Percentiles rank a stretch among this genome's conserved stretches.
phyloP scores from a whole-genome alignment of 2,888 invertebrate genomes.

The Schizaphis graminum region DNA sequence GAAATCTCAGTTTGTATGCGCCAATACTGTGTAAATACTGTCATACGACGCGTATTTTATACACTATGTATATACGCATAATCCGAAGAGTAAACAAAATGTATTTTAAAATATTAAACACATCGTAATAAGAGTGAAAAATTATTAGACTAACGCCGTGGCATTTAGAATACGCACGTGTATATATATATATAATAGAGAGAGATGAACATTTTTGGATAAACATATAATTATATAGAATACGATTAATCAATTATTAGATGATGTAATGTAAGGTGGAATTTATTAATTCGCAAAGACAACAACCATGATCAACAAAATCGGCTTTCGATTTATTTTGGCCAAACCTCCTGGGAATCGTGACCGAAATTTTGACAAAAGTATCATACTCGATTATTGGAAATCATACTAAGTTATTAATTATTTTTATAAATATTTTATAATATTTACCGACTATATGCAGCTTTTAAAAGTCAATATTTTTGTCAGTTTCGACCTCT shows the following conservation, averaged over 20 bases:
- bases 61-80: background rate
- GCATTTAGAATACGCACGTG: background rate
- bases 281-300: background rate
- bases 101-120: background rate
- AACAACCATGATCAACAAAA: background rate
- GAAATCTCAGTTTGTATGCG: slow-evolving; percentile 1
- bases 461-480: background rate
- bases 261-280: background rate
- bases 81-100: background rate
- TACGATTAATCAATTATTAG: background rate
- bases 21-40: background rate
- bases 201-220: background rate
- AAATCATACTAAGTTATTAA: background rate
- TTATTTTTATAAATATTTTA: background rate
- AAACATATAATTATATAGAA: background rate
- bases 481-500: background rate
- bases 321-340: background rate
- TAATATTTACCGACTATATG: background rate
- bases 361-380: background rate
- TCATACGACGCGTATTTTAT: too few species aligned
- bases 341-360: background rate
- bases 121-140: background rate
- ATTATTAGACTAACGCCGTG: background rate
- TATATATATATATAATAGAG: too few species aligned
- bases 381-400: background rate